Base-by-base conservation (phyloP, 2,888 invertebrate species). In the Agrypnus murinus region DNA sequence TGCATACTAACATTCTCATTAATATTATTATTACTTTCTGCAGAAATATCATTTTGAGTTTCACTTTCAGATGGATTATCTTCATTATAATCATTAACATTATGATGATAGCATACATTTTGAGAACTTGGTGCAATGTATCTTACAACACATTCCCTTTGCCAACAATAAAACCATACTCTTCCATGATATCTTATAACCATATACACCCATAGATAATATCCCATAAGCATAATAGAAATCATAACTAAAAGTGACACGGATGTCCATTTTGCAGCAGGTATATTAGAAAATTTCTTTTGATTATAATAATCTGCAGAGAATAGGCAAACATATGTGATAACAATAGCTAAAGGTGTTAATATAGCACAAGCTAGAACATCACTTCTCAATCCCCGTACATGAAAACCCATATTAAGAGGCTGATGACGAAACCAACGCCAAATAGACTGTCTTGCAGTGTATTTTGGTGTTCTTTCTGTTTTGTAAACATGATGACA, bases 401-500 rank as follows among this genome's bases (percentile, higher is more conserved):
- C 79, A 53, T 80, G 78, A 58, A 79, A 78, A 9, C 81, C 83
- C 25, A 82, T 77, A n/a, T 81, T 79, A 7, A 75, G 71, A 7
- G 80, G 77, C 48, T 80, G 81, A 59, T 82, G 74, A 57, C 79
- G 83, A 71, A 92, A 80, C 91, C 92, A 93, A 86, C 89, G 85
- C 74, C 87, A 84, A 50, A 91, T 80, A 0, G 91, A 90, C 64
- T 86, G 85, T 0, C 87, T 81, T 1, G 90, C 87, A 1, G 88
- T 88, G 75, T 90, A 91, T 75, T 88, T 87, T 53, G 90, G 91
- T 0, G 90, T 89, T 32, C 92, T 88, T 76, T 88, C 87, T 0
- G 92, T 90, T n/a, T 87, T 83, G 79, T 92, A 94, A 58, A 87
- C 85, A 53, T 90, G 89, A 15, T 91, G 90, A 82, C 94, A 94